Evolutionary conservation across 2,888 invertebrate species (phyloP).

Genomic region (Eupithecia inturbata): DNA sequence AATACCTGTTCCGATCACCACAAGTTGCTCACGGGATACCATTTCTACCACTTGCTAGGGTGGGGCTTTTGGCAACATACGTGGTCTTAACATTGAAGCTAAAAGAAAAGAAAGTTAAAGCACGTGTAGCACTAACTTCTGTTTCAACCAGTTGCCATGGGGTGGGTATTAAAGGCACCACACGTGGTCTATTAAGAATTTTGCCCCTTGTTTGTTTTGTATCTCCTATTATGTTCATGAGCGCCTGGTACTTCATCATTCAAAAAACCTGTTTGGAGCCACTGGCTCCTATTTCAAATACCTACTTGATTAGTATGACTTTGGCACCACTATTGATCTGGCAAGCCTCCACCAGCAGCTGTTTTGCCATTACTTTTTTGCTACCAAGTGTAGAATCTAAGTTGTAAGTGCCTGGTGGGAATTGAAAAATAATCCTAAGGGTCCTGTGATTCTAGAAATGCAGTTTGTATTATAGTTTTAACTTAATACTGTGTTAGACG

Average conservation of each 20-base stretch:
- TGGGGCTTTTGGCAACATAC: neutral
- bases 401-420: neutral
- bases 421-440: no score
- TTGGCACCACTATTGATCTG: neutral
- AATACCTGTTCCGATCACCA: neutral
- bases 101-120: no score
- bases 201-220: neutral
- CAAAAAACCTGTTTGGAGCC: conserved; percentile 8
- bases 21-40: no score
- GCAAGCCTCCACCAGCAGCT: neutral
- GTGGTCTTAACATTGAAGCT: neutral
- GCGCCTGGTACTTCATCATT: conserved; percentile 2
- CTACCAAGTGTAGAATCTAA: neutral
- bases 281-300: neutral
- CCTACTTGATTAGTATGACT: neutral
- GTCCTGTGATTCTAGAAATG: neutral
- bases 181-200: neutral
- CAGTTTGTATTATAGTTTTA: neutral
- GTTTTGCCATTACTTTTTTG: neutral
- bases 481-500: neutral
- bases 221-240: neutral
- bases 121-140: no score
- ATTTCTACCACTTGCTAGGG: neutral
- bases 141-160: no score
- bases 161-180: neutral